These are phyloP conservation scores for Lysandra coridon DNA, from an alignment of 2,888 invertebrate species.

Conservation along the genomic window DNA sequence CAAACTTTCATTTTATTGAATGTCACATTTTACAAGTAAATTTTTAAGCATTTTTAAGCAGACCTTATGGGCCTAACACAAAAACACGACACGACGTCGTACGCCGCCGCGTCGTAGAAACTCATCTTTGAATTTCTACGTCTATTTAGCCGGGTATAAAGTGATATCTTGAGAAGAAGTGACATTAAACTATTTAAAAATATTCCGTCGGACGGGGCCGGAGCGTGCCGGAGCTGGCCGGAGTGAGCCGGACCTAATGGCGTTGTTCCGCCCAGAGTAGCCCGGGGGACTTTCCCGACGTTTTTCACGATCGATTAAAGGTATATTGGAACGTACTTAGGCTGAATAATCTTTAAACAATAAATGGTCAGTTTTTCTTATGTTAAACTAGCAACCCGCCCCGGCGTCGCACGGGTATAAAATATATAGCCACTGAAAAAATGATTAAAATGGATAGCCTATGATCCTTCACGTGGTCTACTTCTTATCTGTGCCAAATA, in stretches of 20 bases:
- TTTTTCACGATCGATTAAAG: constrained; percentile 26
- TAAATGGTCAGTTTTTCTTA: not conserved
- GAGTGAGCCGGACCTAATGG: constrained; percentile 6
- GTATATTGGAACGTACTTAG: constrained; percentile 18
- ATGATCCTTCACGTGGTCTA: no score
- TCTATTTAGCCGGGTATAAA: not conserved
- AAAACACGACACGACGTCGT: no score
- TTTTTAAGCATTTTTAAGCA: no score
- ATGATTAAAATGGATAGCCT: no score
- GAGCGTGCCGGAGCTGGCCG: not conserved
- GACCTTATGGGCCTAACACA: no score
- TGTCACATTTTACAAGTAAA: no score
- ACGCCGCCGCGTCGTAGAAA: no score
- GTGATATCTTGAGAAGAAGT: not conserved
- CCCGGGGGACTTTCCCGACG: constrained; percentile 14
- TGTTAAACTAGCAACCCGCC: not conserved
- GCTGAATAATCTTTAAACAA: not conserved
- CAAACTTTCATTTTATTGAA: no score
- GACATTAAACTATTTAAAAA: constrained; percentile 9
- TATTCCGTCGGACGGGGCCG: not conserved
- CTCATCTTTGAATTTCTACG: no score
- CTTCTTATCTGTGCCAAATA: no score
- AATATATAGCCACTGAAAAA: no score
- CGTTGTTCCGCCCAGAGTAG: constrained; percentile 4
- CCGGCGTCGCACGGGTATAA: no score